Base-by-base conservation (phyloP, 2,113 vertebrate species). In the Scatophagus argus region DNA sequence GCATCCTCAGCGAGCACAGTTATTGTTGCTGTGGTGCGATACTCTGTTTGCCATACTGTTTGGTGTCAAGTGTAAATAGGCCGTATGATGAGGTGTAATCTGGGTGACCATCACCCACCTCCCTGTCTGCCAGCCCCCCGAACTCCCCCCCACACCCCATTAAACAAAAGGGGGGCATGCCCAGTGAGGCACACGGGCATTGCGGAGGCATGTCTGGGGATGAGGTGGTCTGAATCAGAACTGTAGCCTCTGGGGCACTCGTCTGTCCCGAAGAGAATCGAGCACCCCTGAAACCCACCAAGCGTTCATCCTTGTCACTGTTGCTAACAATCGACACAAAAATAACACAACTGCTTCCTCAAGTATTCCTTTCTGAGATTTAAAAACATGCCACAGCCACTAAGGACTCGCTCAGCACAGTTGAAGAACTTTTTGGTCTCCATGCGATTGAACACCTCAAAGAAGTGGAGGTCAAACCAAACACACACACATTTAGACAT, bases 121-220 rank as follows among this genome's bases (percentile, higher is more conserved):
- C 61, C 74, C 64, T 5, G 1, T 62, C 44, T n/a, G 9, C 39
- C 23, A 0, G 34, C 66, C 61, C 72, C 55, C 21, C 69, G n/a
- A n/a, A n/a, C n/a, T n/a, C n/a, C n/a, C n/a, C n/a, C n/a, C n/a
- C n/a, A n/a, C n/a, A n/a, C n/a, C n/a, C n/a, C n/a, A n/a, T 59
- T 58, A 46, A 82, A 73, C 70, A 89, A 89, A 82, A 84, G 55
- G 74, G 78, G 85, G 84, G 55, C 80, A 71, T 89, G 89, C 84
- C 89, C 87, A 90, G 31, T 87, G 81, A 93, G 85, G 89, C 88
- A 91, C 60, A 41, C n/a, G 88, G 92, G 86, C 87, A 91, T 87
- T 43, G 49, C 19, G 29, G 65, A 87, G 91, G 80, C 86, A 90
- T 34, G 88, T 92, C 80, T 87, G 82, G 78, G 85, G 69, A 86